Evolutionary conservation across 2,888 invertebrate species (phyloP).

Genomic region (Stomorhina lunata): DNA sequence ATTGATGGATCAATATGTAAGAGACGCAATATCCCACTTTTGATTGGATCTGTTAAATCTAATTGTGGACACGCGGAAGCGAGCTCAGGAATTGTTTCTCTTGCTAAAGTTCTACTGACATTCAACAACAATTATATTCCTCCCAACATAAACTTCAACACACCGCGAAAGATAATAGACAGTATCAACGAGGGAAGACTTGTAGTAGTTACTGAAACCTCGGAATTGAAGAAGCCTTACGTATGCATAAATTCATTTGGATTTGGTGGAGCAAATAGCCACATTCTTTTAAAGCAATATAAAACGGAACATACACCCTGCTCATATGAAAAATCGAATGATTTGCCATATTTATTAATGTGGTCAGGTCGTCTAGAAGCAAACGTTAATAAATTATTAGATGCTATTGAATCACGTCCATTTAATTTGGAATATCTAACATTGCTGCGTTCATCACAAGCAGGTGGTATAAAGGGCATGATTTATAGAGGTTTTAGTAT

Average conservation of each 20-base stretch:
- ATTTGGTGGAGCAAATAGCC: slow-evolving; percentile 93
- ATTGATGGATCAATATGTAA: slow-evolving; percentile 89
- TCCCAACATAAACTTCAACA: slow-evolving; percentile 90
- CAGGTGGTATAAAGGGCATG: slow-evolving; percentile 83
- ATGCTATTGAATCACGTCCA: slow-evolving; percentile 83
- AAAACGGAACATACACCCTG: slow-evolving; percentile 81
- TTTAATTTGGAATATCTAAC: slow-evolving; percentile 84
- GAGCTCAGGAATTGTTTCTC: slow-evolving; percentile 89
- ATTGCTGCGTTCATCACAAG: slow-evolving; percentile 83
- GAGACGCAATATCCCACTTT: slow-evolving; percentile 86
- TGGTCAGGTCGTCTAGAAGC: slow-evolving; percentile 90
- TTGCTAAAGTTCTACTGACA: slow-evolving; percentile 90
- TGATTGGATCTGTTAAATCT: slow-evolving; percentile 94
- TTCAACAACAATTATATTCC: slow-evolving; percentile 91
- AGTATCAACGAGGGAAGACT: slow-evolving; percentile 84
- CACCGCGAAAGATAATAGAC: slow-evolving; percentile 83
- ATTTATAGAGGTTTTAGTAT: slow-evolving; percentile 89
- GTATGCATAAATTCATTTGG: slow-evolving; percentile 95
- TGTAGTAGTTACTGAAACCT: slow-evolving; percentile 87
- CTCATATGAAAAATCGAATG: slow-evolving; percentile 81
- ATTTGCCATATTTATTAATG: slow-evolving; percentile 86
- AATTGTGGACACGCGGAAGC: slow-evolving; percentile 96
- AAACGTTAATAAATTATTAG: slow-evolving; percentile 84
- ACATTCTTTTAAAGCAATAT: slow-evolving; percentile 73
- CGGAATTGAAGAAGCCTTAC: slow-evolving; percentile 86